Evolutionary conservation across 2,888 invertebrate species (phyloP).

Genomic region (Nysson spinosus): DNA sequence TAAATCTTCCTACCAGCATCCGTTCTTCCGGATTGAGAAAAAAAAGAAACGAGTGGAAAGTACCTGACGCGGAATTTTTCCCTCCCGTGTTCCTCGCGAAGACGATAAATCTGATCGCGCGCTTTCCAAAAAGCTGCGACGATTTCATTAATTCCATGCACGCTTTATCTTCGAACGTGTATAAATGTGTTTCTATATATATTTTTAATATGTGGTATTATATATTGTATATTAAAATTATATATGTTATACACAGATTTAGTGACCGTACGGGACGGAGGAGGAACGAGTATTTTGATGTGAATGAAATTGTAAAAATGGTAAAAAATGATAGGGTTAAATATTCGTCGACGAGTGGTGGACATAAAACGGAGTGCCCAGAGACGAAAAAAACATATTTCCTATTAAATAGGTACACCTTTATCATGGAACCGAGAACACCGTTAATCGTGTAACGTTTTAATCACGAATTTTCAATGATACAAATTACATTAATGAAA

Average conservation of each 20-base stretch:
- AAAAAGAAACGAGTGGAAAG: not conserved
- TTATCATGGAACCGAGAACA: slow-evolving; percentile 26
- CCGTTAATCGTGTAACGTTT: slow-evolving; percentile 42
- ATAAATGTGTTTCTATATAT: too few relatives aligned
- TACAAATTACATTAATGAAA: slow-evolving; percentile 9
- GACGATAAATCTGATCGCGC: slow-evolving; percentile 30
- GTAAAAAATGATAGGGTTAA: not conserved
- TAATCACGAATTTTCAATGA: slow-evolving; percentile 32
- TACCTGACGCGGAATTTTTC: slow-evolving; percentile 1
- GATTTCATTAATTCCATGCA: slow-evolving; percentile 43
- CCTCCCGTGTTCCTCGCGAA: slow-evolving; percentile 33
- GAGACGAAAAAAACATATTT: slow-evolving; percentile 51
- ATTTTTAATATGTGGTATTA: too few relatives aligned
- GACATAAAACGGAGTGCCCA: slow-evolving; percentile 15
- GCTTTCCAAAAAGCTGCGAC: slow-evolving; percentile 37
- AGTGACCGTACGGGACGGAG: too few relatives aligned
- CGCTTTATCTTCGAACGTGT: too few relatives aligned
- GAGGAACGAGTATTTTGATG: too few relatives aligned
- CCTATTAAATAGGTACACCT: slow-evolving; percentile 62
- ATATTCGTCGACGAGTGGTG: slow-evolving; percentile 59
- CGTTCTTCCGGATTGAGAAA: not conserved
- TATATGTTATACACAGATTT: too few relatives aligned
- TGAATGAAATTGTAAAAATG: not conserved
- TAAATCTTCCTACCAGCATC: too few relatives aligned
- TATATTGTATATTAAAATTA: too few relatives aligned